Percentiles rank a stretch among this genome's conserved stretches.
Conservation (phyloP, 2,888 invertebrate species). For the Xestia xanthographa region DNA sequence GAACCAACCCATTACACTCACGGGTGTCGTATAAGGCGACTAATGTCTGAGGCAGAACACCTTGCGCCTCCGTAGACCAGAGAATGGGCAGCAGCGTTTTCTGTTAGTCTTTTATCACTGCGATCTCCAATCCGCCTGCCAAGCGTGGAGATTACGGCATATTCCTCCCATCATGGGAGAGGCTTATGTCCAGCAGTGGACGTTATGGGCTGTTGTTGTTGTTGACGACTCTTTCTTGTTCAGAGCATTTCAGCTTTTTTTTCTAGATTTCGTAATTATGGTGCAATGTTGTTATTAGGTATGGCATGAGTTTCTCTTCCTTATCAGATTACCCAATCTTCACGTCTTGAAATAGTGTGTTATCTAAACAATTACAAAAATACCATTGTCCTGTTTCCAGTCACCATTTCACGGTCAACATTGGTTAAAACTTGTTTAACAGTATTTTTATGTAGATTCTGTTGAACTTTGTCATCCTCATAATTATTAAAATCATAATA, state of each 20-base stretch:
- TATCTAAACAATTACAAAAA: slow-evolving; percentile 39
- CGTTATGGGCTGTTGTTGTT: no score
- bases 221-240: no score
- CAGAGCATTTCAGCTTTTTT: background rate
- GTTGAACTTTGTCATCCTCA: background rate
- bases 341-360: slow-evolving; percentile 22
- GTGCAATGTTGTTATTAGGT: slow-evolving; percentile 25
- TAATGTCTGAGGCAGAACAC: no score
- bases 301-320: slow-evolving; percentile 1
- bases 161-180: no score
- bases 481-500: background rate
- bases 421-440: background rate
- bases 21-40: no score
- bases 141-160: no score
- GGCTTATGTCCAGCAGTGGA: no score
- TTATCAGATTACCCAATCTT: slow-evolving; percentile 46
- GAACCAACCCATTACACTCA: no score
- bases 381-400: slow-evolving; percentile 6
- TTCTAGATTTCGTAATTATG: slow-evolving; percentile 24
- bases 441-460: background rate
- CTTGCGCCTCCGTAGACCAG: no score
- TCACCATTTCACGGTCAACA: slow-evolving; percentile 10
- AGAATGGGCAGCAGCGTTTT: no score
- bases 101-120: no score
- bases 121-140: no score